Base-by-base conservation (phyloP, 2,797 vertebrate species). In the Emys orbicularis region DNA sequence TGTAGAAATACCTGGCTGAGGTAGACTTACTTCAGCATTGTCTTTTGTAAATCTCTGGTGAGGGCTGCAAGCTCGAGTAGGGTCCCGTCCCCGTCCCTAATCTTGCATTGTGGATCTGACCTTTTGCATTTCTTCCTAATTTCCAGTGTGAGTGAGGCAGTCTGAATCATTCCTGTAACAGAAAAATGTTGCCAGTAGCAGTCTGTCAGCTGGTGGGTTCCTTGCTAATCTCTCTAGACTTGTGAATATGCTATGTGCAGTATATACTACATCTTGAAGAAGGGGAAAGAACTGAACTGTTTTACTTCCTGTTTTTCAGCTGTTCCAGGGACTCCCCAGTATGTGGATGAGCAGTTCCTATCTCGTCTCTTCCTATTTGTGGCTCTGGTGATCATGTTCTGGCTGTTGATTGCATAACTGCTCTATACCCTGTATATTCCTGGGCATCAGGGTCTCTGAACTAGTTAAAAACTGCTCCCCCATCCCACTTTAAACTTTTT, bases 291-390 rank as follows among this genome's bases (percentile, higher is more conserved):
- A 34, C 86, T 97, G 84, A 97, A 94, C 79, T 90, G 34, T 59
- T n/a, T 90, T 90, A 57, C 68, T 90, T 96, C 81, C 86, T 97
- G 90, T 97, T 96, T 95, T 98, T 74, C 96, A 99, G 99, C 99
- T 53, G 99, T 99, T 88, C 99, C 99, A 8, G 99, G 99, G 91
- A 99, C 99, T 13, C 99, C 99, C 5, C 99, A 99, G 95, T 99
- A 99, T 87, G 99, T 97, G 96, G 99, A 99, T 34, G 99, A 99
- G 90, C 99, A 99, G 98, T 99, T 99, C 97, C 98, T 99, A 95
- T 99, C 99, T 84, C 99, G 99, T 93, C 99, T 99, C 96, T 99
- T 99, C 98, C 98, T 99, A 96, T 99, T 99, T 92, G 99, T 99
- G 56, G 99, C 99, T 81, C 98, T 99, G 96, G 99, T 99, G 96